Percentiles rank a stretch among this genome's conserved stretches.
Conservation (phyloP, 2,888 invertebrate genomes). For the Ecliptopera silaceata region DNA sequence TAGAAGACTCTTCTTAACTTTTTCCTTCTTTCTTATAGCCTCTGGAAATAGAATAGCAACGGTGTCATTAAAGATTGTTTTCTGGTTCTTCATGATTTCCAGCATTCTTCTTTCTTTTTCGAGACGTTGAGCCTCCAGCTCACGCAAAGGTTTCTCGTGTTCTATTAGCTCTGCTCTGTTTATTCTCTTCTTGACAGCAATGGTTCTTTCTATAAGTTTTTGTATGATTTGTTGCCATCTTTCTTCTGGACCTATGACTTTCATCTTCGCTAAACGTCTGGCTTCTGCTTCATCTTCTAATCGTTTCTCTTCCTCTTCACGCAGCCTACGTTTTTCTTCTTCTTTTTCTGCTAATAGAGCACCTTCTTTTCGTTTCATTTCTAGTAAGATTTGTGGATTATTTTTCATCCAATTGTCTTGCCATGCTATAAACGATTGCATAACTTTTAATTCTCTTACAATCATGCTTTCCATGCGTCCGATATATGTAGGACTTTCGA, state of each 20-base stretch:
- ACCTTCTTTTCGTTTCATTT: constrained; percentile 70
- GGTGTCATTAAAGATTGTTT: constrained; percentile 86
- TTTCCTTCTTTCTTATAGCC: constrained; percentile 75
- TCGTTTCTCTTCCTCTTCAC: constrained; percentile 72
- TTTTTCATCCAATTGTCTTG: constrained; percentile 82
- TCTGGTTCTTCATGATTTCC: constrained; percentile 81
- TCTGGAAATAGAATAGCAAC: constrained; percentile 85
- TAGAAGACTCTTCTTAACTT: constrained; percentile 69
- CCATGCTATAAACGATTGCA: constrained; percentile 82
- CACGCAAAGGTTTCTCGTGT: constrained; percentile 83
- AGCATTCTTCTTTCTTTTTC: constrained; percentile 83
- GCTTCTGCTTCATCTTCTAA: constrained; percentile 79
- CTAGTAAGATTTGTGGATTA: constrained; percentile 64
- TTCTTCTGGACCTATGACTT: constrained; percentile 73
- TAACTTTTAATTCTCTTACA: constrained; percentile 78
- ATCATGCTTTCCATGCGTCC: constrained; percentile 72
- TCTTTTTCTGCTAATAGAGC: constrained; percentile 69
- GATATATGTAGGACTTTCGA: constrained; percentile 66
- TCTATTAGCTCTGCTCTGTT: constrained; percentile 83
- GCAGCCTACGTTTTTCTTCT: constrained; percentile 63
- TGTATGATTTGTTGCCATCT: constrained; percentile 86
- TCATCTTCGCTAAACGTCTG: constrained; percentile 64
- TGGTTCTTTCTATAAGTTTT: constrained; percentile 84
- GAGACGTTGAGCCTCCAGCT: constrained; percentile 81
- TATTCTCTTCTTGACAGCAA: constrained; percentile 85